Percentiles rank a stretch among this genome's conserved stretches.
These are phyloP conservation scores for Copsychus sechellarum DNA, from an alignment of 2,113 vertebrate species.

Conservation along the genomic window DNA sequence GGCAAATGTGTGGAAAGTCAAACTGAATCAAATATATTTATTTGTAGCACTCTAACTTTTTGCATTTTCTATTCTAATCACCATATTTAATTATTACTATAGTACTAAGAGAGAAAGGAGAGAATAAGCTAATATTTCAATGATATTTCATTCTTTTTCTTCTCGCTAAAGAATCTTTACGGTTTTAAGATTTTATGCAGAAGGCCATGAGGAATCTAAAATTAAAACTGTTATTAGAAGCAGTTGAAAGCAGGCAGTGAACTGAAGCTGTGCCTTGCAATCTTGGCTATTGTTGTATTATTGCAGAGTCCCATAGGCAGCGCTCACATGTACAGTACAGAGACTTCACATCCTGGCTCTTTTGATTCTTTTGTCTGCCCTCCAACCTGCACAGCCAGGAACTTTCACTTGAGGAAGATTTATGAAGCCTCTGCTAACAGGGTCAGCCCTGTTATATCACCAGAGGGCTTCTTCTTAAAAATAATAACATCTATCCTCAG, in stretches of 20 bases:
- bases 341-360: conserved; percentile 86
- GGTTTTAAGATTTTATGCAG: conserved; percentile 43
- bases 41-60: neutral
- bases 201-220: conserved; percentile 53
- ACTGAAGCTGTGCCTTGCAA: conserved; percentile 65
- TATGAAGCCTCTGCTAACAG: conserved; percentile 82
- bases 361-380: conserved; percentile 86
- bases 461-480: conserved; percentile 85
- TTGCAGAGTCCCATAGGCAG: conserved; percentile 84
- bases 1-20: neutral
- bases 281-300: conserved; percentile 89
- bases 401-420: conserved; percentile 90
- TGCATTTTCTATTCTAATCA: neutral
- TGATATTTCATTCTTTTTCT: neutral
- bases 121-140: neutral
- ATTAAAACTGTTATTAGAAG: conserved; percentile 75
- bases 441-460: conserved; percentile 84
- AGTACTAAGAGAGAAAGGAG: neutral
- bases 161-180: neutral
- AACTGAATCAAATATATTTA: neutral
- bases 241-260: conserved; percentile 74
- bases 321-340: conserved; percentile 75
- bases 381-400: conserved; percentile 86
- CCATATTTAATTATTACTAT: neutral
- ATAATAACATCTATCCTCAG: conserved; percentile 88